A percentile compares a stretch with the other conserved stretches of the same genome.
phyloP scores from a whole-genome alignment of 2,113 vertebrate species.

The Mesitornis unicolor region DNA sequence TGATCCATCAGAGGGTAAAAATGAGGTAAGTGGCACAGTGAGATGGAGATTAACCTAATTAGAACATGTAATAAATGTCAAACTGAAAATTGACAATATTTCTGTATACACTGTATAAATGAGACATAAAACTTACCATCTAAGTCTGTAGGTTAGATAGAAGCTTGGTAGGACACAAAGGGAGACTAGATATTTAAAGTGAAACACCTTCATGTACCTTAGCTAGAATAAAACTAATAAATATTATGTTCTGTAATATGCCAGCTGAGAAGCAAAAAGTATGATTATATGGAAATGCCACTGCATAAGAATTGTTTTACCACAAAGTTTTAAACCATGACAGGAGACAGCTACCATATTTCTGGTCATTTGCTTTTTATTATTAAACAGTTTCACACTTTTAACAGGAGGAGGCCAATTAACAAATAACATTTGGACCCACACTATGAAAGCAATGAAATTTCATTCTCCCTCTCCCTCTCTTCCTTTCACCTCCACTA shows the following conservation, averaged over 20 bases:
- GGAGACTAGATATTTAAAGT: not conserved
- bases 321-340: not conserved
- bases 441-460: not conserved
- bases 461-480: not conserved
- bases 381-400: not conserved
- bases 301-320: not conserved
- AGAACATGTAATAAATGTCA: not conserved
- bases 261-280: not conserved
- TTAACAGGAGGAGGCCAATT: not conserved
- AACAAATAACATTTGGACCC: not conserved
- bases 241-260: not conserved
- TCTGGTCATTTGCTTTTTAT: not conserved
- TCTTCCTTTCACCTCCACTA: fast-evolving
- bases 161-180: not conserved
- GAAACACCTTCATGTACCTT: not conserved
- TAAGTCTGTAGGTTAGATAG: not conserved
- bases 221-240: not conserved
- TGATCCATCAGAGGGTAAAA: not conserved
- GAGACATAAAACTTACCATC: not conserved
- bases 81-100: not conserved
- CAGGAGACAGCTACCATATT: not conserved
- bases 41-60: not conserved
- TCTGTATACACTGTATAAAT: not conserved
- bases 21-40: not conserved
- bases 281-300: not conserved